These are phyloP conservation scores for Drosophila takahashii DNA, from an alignment of 1,140 invertebrate genomes.

Conservation along the genomic window DNA sequence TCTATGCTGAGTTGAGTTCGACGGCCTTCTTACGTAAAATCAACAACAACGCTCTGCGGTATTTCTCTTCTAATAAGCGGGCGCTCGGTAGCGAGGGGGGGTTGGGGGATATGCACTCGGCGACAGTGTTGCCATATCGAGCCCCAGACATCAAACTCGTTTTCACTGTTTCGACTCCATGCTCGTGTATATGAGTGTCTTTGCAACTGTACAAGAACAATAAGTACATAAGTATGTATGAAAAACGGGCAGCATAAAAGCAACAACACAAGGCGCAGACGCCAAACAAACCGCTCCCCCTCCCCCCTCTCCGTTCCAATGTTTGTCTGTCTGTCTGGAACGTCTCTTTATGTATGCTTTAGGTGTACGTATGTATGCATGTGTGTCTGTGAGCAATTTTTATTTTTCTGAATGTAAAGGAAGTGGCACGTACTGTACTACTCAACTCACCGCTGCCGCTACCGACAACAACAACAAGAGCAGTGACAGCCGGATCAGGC, in stretches of 20 bases:
- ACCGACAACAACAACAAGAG: conserved; percentile 51
- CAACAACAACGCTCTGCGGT: conserved; percentile 64
- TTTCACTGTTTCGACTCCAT: conserved; percentile 58
- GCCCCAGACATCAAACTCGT: conserved; percentile 61
- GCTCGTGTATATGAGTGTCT: conserved; percentile 40
- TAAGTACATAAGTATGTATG: conserved; percentile 55
- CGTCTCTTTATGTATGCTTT: conserved; percentile 43
- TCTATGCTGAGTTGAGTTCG: conserved; percentile 77
- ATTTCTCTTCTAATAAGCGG: conserved; percentile 81
- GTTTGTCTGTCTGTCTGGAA: conserved; percentile 48
- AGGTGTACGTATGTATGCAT: conserved; percentile 13
- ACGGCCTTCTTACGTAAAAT: conserved; percentile 82
- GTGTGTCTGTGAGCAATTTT: conserved; percentile 64
- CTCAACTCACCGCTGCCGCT: conserved; percentile 61
- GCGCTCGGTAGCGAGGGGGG: conserved; percentile 16
- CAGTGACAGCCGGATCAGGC: conserved; percentile 60
- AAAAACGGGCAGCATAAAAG: conserved; percentile 52
- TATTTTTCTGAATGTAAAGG: conserved; percentile 84
- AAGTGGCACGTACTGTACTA: conserved; percentile 82
- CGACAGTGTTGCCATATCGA: conserved; percentile 68
- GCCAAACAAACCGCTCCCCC: conserved; percentile 54
- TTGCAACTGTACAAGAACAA: conserved; percentile 82
- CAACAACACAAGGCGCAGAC: conserved; percentile 70
- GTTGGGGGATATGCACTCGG: conserved; percentile 16
- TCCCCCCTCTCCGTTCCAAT: conserved; percentile 37